A percentile compares a stretch with the other conserved stretches of the same genome.
Conservation (phyloP, 2,888 invertebrate genomes). For the Silvanus unidentatus region DNA sequence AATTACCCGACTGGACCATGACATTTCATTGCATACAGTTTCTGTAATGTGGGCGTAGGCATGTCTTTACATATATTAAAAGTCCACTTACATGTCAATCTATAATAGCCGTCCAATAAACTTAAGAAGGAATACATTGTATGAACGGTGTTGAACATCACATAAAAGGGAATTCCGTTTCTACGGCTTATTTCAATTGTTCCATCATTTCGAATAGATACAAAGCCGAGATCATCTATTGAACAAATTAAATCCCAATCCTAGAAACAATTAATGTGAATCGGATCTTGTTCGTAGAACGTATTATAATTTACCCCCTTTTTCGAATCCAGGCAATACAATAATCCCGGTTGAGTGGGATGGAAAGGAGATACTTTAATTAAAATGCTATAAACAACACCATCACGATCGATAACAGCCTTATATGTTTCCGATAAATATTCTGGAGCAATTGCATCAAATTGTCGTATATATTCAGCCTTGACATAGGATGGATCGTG, state of each 20-base stretch:
- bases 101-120: constrained; percentile 79
- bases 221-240: constrained; percentile 77
- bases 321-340: constrained; percentile 56
- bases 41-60: constrained; percentile 70
- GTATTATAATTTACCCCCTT: constrained; percentile 50
- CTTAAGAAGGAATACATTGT: constrained; percentile 74
- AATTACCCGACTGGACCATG: constrained; percentile 86
- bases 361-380: constrained; percentile 62
- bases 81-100: constrained; percentile 82
- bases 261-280: constrained; percentile 43
- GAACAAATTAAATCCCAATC: constrained; percentile 66
- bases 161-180: constrained; percentile 70
- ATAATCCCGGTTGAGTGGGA: constrained; percentile 60
- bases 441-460: constrained; percentile 74
- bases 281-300: constrained; percentile 4
- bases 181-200: constrained; percentile 71
- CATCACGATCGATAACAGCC: constrained; percentile 60
- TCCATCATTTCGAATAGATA: constrained; percentile 67
- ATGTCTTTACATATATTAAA: constrained; percentile 82
- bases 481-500: constrained; percentile 63
- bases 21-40: constrained; percentile 67
- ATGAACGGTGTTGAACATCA: constrained; percentile 62
- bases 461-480: constrained; percentile 72
- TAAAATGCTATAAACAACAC: constrained; percentile 63
- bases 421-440: constrained; percentile 72